Evolutionary conservation across 2,888 invertebrate genomes (phyloP), one percentile per base, ranked within the genome.

Genomic region (Eumerus sabulonum): DNA sequence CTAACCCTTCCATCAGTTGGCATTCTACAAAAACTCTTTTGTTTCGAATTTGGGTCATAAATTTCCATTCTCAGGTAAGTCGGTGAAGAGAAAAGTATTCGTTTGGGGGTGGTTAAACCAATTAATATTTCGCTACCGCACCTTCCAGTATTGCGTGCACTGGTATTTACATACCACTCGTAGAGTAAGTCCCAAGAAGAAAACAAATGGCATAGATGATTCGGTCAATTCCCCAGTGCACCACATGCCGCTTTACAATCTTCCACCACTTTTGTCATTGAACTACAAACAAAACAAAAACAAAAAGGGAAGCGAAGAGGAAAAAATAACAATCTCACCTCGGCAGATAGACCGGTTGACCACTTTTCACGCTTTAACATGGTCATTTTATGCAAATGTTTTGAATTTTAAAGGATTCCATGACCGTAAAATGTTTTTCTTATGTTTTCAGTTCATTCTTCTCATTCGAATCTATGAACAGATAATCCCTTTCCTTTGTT

Each of bases 401-500:
- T 73, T 36, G 79, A 53, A 73, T 79, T 79, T 67, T 67, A 74
- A 74, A 63, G 79, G 73, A 79, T 79, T 64, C 36, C 74, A 73
- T 64, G 73, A 79, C 64, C 73, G 79, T 73, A 68, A 70, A 70
- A 74, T 73, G 68, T 68, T 72, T 36, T 57, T 51, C 62, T 72
- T 67, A 13, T 53, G 36, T 44, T 53, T 18, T 27, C 51, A 7
- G 62, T 45, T 44, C 27, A 42, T 77, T 72, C 40, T 67, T 72
- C 17, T 42, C 27, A 9, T 17, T 59, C 59, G 38, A 53, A 57
- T 77, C 67, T 72, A 77, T 72, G 77, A 77, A 51, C 53, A 77
- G 77, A 77, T 77, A 77, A 77, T 77, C 77, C 77, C 62, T 67
- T 67, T 77, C 48, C 77, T 72, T 77, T 77, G 77, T 77, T 67